These are phyloP conservation scores for Mesodorylaimus sp. DNA, from an alignment of 2,888 invertebrate genomes.

Conservation along the genomic window DNA sequence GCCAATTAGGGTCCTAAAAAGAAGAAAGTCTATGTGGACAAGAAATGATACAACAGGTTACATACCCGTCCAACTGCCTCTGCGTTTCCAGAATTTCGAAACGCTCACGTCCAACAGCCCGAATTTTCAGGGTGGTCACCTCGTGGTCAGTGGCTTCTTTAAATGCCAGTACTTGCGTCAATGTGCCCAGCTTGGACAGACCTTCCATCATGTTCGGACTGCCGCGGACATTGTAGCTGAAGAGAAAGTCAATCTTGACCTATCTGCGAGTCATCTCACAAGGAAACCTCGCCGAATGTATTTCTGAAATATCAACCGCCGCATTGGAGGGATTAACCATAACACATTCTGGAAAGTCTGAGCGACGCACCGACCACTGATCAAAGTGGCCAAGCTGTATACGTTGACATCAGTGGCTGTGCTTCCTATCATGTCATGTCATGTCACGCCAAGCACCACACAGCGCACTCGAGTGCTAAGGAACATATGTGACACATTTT, in stretches of 20 bases:
- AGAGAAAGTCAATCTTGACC: not conserved
- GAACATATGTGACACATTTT: too few relatives aligned
- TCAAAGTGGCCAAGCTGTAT: too few relatives aligned
- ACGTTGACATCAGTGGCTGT: too few relatives aligned
- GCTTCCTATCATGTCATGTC: too few relatives aligned
- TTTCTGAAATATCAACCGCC: too few relatives aligned
- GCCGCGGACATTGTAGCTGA: not conserved
- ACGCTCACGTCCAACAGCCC: conserved; percentile 56
- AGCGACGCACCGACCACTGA: too few relatives aligned
- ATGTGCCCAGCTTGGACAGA: conserved; percentile 41
- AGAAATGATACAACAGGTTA: not conserved
- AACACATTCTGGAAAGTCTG: too few relatives aligned
- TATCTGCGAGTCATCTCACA: too few relatives aligned
- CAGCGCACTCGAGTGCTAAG: too few relatives aligned
- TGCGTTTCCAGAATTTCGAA: conserved; percentile 43
- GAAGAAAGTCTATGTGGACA: not conserved
- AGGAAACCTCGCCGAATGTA: too few relatives aligned
- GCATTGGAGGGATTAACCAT: too few relatives aligned
- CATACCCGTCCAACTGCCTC: conserved; percentile 35
- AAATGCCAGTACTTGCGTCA: conserved; percentile 47
- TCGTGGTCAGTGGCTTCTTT: conserved; percentile 35
- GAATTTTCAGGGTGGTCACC: conserved; percentile 40
- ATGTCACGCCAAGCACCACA: too few relatives aligned
- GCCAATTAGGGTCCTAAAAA: conserved; percentile 38
- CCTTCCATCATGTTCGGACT: conserved; percentile 13